Evolutionary conservation across 2,888 invertebrate genomes (phyloP).

Genomic region (Pheosia tremula): DNA sequence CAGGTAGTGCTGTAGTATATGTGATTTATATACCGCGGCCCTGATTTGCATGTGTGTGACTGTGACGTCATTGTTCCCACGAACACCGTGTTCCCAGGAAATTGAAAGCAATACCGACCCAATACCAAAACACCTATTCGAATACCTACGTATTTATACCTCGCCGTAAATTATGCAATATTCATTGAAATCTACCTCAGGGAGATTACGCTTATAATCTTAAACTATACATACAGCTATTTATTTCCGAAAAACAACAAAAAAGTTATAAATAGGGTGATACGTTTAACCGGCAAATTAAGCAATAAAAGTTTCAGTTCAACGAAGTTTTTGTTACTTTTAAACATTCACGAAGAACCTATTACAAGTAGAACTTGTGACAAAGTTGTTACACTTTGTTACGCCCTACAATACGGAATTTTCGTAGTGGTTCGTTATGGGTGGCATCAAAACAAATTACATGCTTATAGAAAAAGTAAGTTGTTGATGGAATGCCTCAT

Average conservation of each 20-base stretch:
- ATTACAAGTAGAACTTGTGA: constrained; percentile 4
- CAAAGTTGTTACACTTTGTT: not conserved
- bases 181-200: not conserved
- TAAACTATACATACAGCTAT: not conserved
- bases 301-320: constrained; percentile 1
- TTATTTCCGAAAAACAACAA: not conserved
- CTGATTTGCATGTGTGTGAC: constrained; percentile 42
- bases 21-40: constrained; percentile 9
- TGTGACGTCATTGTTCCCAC: constrained; percentile 24
- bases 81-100: constrained; percentile 38
- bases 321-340: constrained; percentile 11
- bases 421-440: too few relatives aligned
- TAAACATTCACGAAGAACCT: constrained; percentile 7
- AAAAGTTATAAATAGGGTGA: not conserved
- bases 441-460: too few relatives aligned
- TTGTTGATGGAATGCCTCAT: too few relatives aligned
- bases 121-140: constrained; percentile 16
- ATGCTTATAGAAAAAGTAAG: too few relatives aligned
- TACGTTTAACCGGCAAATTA: constrained; percentile 1
- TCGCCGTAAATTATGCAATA: constrained; percentile 8
- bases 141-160: constrained; percentile 3
- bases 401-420: not conserved
- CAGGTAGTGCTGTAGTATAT: not conserved
- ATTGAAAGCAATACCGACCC: constrained; percentile 43
- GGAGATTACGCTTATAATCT: not conserved